Evolutionary conservation across 2,888 invertebrate species (phyloP).

Genomic region (Epinotia demarniana): DNA sequence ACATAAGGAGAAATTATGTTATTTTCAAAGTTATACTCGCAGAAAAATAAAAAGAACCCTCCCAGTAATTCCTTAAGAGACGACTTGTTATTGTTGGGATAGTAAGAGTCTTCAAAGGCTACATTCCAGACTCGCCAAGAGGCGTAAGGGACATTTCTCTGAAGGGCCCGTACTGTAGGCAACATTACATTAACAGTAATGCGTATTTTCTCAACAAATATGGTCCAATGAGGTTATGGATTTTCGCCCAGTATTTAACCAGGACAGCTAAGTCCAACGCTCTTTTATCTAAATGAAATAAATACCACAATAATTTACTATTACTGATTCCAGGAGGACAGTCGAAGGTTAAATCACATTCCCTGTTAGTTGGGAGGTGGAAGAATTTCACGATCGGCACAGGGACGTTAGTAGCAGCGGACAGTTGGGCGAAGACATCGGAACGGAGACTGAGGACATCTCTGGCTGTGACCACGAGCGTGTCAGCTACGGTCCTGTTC

Average conservation of each 20-base stretch:
- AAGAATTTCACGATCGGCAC: slow-evolving; percentile 88
- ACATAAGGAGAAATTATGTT: slow-evolving; percentile 83
- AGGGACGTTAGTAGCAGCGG: slow-evolving; percentile 85
- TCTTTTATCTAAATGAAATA: slow-evolving; percentile 78
- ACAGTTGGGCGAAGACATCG: slow-evolving; percentile 72
- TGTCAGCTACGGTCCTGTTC: slow-evolving; percentile 36
- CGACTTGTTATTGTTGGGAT: slow-evolving; percentile 52
- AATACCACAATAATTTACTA: slow-evolving; percentile 83
- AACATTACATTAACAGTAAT: slow-evolving; percentile 83
- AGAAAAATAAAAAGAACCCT: slow-evolving; percentile 86
- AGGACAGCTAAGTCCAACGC: slow-evolving; percentile 83
- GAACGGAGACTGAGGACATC: slow-evolving; percentile 57
- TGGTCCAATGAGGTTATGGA: slow-evolving; percentile 75
- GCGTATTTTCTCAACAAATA: slow-evolving; percentile 86
- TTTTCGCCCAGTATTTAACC: slow-evolving; percentile 87
- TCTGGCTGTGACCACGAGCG: slow-evolving; percentile 51
- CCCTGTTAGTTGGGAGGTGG: slow-evolving; percentile 80
- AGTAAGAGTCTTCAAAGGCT: slow-evolving; percentile 65
- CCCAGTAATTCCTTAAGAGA: slow-evolving; percentile 73
- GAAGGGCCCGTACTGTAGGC: slow-evolving; percentile 76
- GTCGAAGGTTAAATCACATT: slow-evolving; percentile 87
- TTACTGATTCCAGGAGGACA: slow-evolving; percentile 86
- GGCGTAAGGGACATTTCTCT: slow-evolving; percentile 56
- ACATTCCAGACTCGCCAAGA: slow-evolving; percentile 77
- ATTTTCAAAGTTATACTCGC: slow-evolving; percentile 77